A percentile compares a stretch with the other conserved stretches of the same genome.
Conservation (phyloP, 2,113 vertebrate genomes). For the Prunella himalayana region DNA sequence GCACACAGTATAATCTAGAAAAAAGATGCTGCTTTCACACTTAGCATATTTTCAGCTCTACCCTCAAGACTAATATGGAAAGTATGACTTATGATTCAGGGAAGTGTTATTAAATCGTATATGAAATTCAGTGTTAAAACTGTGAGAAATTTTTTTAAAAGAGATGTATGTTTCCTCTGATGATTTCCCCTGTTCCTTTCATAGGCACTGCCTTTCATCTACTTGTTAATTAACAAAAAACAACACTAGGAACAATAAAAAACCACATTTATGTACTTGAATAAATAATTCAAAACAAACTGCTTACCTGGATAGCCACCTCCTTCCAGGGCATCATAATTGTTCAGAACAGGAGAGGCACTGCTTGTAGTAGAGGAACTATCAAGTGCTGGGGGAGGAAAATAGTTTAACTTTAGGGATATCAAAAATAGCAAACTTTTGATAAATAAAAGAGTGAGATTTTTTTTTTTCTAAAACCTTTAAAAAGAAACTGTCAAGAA, state of each 20-base stretch:
- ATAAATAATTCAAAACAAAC: background rate
- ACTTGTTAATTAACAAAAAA: background rate
- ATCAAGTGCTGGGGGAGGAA: constrained; percentile 79
- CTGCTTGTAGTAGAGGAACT: constrained; percentile 93
- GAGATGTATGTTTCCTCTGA: background rate
- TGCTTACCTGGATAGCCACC: constrained; percentile 85
- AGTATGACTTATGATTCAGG: background rate
- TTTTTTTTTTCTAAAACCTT: background rate
- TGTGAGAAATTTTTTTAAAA: background rate
- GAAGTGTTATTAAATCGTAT: background rate
- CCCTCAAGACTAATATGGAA: background rate
- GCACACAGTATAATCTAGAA: background rate
- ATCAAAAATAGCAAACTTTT: background rate
- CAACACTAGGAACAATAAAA: background rate
- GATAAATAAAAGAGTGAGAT: background rate
- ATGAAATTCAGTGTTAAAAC: background rate
- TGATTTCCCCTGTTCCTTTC: background rate
- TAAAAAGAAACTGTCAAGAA: background rate
- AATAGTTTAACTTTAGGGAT: background rate
- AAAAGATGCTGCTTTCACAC: background rate
- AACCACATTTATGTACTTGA: background rate
- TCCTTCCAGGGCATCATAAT: constrained; percentile 91
- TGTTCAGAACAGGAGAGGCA: constrained; percentile 88
- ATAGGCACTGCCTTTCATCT: background rate
- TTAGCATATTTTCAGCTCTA: background rate